phyloP scores from a whole-genome alignment of 64 coral and sea anemone species.

The Stylophora pistillata region DNA sequence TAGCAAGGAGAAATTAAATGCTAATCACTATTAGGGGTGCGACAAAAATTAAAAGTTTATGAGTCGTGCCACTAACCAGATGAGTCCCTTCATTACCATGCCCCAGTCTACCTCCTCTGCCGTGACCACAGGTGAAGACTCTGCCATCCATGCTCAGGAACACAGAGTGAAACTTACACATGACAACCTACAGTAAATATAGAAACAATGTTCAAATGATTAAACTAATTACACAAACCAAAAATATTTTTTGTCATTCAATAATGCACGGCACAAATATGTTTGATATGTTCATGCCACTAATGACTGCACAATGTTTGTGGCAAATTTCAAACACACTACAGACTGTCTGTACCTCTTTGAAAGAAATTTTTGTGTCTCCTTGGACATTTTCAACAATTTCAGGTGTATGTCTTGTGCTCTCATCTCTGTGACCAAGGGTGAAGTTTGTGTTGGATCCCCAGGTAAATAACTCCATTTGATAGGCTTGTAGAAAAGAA shows the following conservation, averaged over 20 bases:
- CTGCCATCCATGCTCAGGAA: slow-evolving; percentile 74
- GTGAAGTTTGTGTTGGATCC: slow-evolving; percentile 94
- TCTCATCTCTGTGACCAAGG: slow-evolving; percentile 92
- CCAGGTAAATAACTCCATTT: slow-evolving; percentile 81
- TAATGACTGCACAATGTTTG: not conserved
- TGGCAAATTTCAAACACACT: not conserved
- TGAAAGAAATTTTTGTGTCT: slow-evolving; percentile 43
- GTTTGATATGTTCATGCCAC: too few relatives aligned
- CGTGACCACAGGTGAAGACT: slow-evolving; percentile 94
- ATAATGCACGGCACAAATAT: not conserved
- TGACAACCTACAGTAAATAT: slow-evolving; percentile 59
- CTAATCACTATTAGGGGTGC: too few relatives aligned
- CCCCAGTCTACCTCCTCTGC: slow-evolving; percentile 88
- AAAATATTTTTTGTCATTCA: too few relatives aligned
- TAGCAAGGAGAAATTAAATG: too few relatives aligned
- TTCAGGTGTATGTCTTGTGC: slow-evolving; percentile 73
- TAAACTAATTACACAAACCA: not conserved
- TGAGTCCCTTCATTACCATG: slow-evolving; percentile 88
- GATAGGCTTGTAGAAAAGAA: slow-evolving; percentile 30
- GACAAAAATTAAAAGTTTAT: too few relatives aligned
- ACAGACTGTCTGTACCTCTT: slow-evolving; percentile 49
- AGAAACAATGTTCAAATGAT: not conserved
- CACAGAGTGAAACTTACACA: slow-evolving; percentile 91
- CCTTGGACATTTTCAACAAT: slow-evolving; percentile 59
- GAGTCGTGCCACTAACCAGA: slow-evolving; percentile 37